Percentiles rank a stretch among this genome's conserved stretches.
These are phyloP conservation scores for Burhinus oedicnemus DNA, from an alignment of 2,113 vertebrate species.

Conservation along the genomic window DNA sequence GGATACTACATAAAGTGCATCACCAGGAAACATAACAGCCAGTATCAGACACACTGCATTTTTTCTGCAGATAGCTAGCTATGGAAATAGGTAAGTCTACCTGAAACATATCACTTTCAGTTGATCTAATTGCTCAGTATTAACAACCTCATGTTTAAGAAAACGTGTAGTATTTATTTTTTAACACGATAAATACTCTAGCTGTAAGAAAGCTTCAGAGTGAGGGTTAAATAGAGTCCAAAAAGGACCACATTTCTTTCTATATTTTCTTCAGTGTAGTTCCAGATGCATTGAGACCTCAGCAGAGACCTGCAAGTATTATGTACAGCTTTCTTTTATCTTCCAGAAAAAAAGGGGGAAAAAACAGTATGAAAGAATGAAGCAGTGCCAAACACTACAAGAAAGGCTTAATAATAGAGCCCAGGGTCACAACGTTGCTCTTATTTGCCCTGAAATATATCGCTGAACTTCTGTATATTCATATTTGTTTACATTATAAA, in stretches of 20 bases:
- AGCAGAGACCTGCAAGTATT: constrained; percentile 22
- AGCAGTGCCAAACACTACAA: constrained; percentile 42
- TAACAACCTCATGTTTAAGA: background rate
- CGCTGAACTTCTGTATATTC: constrained; percentile 74
- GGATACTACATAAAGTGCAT: constrained; percentile 11
- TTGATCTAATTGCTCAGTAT: background rate
- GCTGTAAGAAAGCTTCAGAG: background rate
- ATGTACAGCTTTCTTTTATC: constrained; percentile 40
- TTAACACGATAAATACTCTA: background rate
- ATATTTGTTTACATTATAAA: constrained; percentile 82
- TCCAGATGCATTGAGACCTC: constrained; percentile 18
- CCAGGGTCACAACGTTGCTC: constrained; percentile 63
- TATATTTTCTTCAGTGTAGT: background rate
- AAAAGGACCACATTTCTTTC: background rate
- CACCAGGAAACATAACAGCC: constrained; percentile 25
- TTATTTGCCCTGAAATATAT: constrained; percentile 74
- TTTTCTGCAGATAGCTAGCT: background rate
- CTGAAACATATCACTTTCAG: background rate
- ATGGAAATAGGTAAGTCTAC: background rate
- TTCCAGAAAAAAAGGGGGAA: background rate
- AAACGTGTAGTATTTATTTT: background rate
- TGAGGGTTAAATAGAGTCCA: background rate
- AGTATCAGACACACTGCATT: background rate
- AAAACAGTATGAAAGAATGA: constrained; percentile 5
- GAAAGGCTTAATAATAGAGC: constrained; percentile 61